phyloP scores from a whole-genome alignment of 2,888 invertebrate species.

The Caenorhabditis drosophilae region DNA sequence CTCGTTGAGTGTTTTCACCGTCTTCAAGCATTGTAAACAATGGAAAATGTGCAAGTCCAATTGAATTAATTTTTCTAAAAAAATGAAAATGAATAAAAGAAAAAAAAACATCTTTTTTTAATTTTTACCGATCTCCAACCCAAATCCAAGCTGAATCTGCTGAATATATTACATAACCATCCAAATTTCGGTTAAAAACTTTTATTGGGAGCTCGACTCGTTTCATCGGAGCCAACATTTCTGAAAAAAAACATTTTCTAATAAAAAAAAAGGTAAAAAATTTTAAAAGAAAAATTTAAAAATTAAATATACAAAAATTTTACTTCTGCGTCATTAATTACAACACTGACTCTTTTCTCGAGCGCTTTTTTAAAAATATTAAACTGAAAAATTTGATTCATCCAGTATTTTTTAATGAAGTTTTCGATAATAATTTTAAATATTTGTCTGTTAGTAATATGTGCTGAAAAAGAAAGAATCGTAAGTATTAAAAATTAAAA shows the following conservation, averaged over 20 bases:
- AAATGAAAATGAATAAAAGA: too few species aligned
- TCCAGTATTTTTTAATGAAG: too few species aligned
- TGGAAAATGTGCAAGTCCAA: constrained; percentile 41
- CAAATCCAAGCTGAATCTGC: constrained; percentile 43
- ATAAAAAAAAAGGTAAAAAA: too few species aligned
- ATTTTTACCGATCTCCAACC: constrained; percentile 36
- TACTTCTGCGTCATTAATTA: too few species aligned
- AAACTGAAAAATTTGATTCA: too few species aligned
- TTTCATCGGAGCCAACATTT: constrained; percentile 7
- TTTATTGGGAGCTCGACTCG: constrained; percentile 21
- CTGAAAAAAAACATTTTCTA: neutral
- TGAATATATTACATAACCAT: constrained; percentile 32
- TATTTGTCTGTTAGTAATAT: too few species aligned
- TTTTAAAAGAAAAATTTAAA: too few species aligned
- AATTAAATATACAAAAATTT: too few species aligned
- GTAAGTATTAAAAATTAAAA: constrained; percentile 13
- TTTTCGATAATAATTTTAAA: too few species aligned
- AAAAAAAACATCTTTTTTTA: neutral
- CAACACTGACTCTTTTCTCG: too few species aligned
- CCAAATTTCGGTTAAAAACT: constrained; percentile 26
- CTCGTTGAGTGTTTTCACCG: constrained; percentile 29
- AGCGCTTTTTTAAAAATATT: too few species aligned
- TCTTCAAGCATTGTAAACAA: constrained; percentile 43
- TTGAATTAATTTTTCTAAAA: constrained; percentile 27
- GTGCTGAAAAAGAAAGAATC: constrained; percentile 36